Evolutionary conservation across 1,140 invertebrate species (phyloP).

Genomic region (Choristoneura fumiferana): DNA sequence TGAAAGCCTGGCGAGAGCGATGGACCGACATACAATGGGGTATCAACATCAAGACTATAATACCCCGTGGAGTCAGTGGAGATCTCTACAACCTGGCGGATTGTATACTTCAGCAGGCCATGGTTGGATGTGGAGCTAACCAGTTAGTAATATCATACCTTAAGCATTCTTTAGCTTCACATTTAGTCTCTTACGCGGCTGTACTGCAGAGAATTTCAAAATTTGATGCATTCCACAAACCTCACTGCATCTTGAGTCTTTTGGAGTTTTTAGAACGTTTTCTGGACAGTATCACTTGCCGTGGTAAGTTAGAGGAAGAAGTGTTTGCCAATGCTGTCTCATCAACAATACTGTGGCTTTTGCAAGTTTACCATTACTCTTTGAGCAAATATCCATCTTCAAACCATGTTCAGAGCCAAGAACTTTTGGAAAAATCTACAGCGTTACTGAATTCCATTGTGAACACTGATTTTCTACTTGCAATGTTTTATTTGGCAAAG

Average conservation of each 20-base stretch:
- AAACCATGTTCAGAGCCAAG: constrained; percentile 77
- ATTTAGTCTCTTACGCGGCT: constrained; percentile 93
- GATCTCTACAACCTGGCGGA: constrained; percentile 95
- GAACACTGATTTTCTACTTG: constrained; percentile 86
- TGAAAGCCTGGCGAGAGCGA: constrained; percentile 94
- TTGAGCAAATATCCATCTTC: constrained; percentile 74
- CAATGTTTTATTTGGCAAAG: constrained; percentile 90
- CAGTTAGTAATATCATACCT: constrained; percentile 94
- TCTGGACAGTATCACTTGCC: constrained; percentile 82
- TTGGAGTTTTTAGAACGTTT: constrained; percentile 92
- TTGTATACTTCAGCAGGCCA: constrained; percentile 94
- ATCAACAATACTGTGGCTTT: constrained; percentile 88
- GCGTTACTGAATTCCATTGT: constrained; percentile 85
- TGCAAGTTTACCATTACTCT: constrained; percentile 87
- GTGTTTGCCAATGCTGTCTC: constrained; percentile 86
- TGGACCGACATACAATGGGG: constrained; percentile 98
- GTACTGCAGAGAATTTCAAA: constrained; percentile 93
- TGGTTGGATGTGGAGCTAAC: constrained; percentile 95
- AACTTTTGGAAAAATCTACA: constrained; percentile 85
- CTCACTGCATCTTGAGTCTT: constrained; percentile 91
- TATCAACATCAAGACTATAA: constrained; percentile 94
- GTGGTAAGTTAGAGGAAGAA: constrained; percentile 90
- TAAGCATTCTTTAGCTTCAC: constrained; percentile 93
- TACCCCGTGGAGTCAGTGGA: constrained; percentile 91
- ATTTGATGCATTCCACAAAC: constrained; percentile 92